Percentiles rank a stretch among this genome's conserved stretches.
These are phyloP conservation scores for Lutraria lutraria DNA, from an alignment of 2,888 invertebrate genomes.

Conservation along the genomic window DNA sequence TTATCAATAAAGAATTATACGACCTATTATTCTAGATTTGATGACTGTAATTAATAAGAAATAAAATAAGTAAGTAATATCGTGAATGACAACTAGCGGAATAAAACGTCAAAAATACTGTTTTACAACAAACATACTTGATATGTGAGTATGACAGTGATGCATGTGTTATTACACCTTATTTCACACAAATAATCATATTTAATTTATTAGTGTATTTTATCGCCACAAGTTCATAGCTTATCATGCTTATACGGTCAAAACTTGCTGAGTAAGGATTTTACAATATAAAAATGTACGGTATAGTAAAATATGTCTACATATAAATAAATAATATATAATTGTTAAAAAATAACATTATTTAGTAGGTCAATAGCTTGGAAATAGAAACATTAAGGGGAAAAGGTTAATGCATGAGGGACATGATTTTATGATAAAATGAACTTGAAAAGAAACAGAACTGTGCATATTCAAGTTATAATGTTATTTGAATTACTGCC, in stretches of 20 bases:
- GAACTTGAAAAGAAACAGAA: too few relatives aligned
- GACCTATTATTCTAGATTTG: not conserved
- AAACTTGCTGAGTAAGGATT: not conserved
- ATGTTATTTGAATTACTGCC: too few relatives aligned
- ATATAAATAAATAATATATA: not conserved
- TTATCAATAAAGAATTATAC: not conserved
- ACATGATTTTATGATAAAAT: too few relatives aligned
- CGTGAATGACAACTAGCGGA: not conserved
- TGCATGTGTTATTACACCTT: conserved; percentile 2
- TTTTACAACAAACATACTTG: not conserved
- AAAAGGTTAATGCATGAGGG: too few relatives aligned
- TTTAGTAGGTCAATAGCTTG: too few relatives aligned
- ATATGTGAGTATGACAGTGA: not conserved
- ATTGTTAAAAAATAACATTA: too few relatives aligned
- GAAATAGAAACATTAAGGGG: too few relatives aligned
- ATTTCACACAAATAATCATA: not conserved
- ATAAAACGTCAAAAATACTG: not conserved
- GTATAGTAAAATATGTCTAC: not conserved
- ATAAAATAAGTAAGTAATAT: not conserved
- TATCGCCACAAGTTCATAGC: not conserved
- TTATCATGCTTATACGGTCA: not conserved
- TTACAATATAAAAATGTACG: not conserved
- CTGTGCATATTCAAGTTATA: too few relatives aligned
- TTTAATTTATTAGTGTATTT: not conserved
- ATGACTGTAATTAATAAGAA: conserved; percentile 1